Percentiles rank a stretch among this genome's conserved stretches.
These are phyloP conservation scores for Pseudococcus viburni DNA, from an alignment of 2,888 invertebrate species.

Conservation along the genomic window DNA sequence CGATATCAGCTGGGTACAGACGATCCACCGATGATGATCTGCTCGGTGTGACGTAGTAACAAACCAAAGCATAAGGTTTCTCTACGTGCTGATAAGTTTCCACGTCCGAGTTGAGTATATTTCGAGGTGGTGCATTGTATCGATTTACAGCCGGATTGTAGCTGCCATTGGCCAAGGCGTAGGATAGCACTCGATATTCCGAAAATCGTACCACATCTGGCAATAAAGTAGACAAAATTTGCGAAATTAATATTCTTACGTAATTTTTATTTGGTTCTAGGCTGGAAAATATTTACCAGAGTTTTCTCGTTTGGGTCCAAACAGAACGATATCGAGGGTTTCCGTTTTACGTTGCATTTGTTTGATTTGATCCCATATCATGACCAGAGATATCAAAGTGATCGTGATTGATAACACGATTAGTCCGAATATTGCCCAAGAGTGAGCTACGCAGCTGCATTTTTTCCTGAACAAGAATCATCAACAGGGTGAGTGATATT, in stretches of 20 bases:
- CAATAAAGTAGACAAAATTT: not conserved
- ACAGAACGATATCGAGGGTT: slow-evolving; percentile 68
- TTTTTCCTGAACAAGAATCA: slow-evolving; percentile 52
- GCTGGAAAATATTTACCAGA: slow-evolving; percentile 38
- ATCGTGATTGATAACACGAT: slow-evolving; percentile 58
- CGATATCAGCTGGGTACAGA: slow-evolving; percentile 76
- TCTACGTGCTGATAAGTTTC: slow-evolving; percentile 64
- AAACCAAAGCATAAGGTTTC: slow-evolving; percentile 73
- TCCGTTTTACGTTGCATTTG: slow-evolving; percentile 63
- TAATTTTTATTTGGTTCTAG: not conserved
- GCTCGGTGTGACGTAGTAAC: slow-evolving; percentile 80
- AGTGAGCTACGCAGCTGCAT: slow-evolving; percentile 61
- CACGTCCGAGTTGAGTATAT: not conserved
- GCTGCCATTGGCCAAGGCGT: slow-evolving; percentile 4
- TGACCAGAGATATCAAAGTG: slow-evolving; percentile 58
- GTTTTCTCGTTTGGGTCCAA: slow-evolving; percentile 67
- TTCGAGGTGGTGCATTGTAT: not conserved
- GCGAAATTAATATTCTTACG: not conserved
- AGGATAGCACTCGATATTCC: slow-evolving; percentile 58
- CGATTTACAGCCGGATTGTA: not conserved
- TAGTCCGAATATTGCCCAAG: slow-evolving; percentile 62
- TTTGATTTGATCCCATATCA: slow-evolving; percentile 65
- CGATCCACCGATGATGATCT: slow-evolving; percentile 70
- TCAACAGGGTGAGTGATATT: not conserved
- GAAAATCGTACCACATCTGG: slow-evolving; percentile 60